Evolutionary conservation across 2,888 invertebrate genomes (phyloP), one percentile per base, ranked within the genome.

Genomic region (Caenorhabditis sp.): DNA sequence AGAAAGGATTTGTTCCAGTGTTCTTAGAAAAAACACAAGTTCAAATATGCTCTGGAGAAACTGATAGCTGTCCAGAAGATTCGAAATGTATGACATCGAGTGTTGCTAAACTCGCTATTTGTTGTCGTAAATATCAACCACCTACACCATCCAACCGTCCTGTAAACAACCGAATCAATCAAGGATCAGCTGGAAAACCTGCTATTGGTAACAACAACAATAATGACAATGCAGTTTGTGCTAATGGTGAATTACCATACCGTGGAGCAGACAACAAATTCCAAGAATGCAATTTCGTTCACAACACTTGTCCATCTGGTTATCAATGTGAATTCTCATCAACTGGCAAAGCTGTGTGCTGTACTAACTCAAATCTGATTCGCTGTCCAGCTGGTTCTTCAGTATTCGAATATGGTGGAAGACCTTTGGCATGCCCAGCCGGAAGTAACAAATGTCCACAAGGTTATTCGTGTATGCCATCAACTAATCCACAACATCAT

Each of bases 361-460:
- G 82, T 64, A 72, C 78, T 21, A 78, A 81, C 52, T 58, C 62
- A 1, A 70, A 80, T 56, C 58, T 63, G 1, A 75, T 80, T 25
- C 76, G 82, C 21, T 87, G 87, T 66, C 87, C 87, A 10, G 75
- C 71, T 38, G 83, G 83, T 23, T 76, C 82, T 5, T 77, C 82
- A 4, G 83, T 83, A 0, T 87, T 83, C 61, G 82, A 85, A 36
- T 85, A 83, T 63, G 85, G 84, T 56, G 85, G 85, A n/a, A 65
- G 85, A 27, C 87, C 87, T 26, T 68, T 87, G 0, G 86, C 84
- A 8, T 87, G 87, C 56, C 86, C 86, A 36, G 76, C 84, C 8
- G 84, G 85, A 67, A 83, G 84, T 54, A 77, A 67, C 52, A 81
- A 81, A 62, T 83, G 82, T 43, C 82, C 82, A 38, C 66, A 67